A percentile compares a stretch with the other conserved stretches of the same genome.
phyloP scores from a whole-genome alignment of 2,888 invertebrate genomes.

The Nasonia oneida region DNA sequence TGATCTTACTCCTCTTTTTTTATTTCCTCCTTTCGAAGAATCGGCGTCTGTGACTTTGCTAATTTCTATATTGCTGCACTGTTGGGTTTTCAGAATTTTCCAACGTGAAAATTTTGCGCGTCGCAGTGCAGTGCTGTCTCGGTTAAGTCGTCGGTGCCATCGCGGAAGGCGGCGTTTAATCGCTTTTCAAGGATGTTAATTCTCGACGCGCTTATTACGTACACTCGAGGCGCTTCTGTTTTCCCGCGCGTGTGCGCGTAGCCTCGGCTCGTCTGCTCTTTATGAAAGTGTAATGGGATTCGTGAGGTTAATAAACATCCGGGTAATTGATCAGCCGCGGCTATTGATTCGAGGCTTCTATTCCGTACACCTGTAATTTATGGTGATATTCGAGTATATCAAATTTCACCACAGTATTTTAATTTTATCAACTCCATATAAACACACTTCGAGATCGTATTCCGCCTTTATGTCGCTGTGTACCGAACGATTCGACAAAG shows the following conservation, averaged over 20 bases:
- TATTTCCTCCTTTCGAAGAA: no score
- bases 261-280: slow-evolving; percentile 27
- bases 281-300: slow-evolving; percentile 48
- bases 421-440: no score
- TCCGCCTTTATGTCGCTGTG: no score
- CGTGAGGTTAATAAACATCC: slow-evolving; percentile 53
- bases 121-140: slow-evolving; percentile 41
- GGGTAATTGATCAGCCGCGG: slow-evolving; percentile 50
- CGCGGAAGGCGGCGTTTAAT: slow-evolving; percentile 58
- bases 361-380: neutral
- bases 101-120: no score
- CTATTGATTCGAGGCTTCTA: neutral
- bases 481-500: no score
- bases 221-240: slow-evolving; percentile 35
- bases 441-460: no score
- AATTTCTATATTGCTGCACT: no score
- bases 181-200: slow-evolving; percentile 61
- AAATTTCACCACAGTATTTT: no score
- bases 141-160: slow-evolving; percentile 51
- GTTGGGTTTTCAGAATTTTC: no score
- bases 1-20: neutral
- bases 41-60: no score
- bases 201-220: slow-evolving; percentile 4
- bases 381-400: neutral
- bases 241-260: slow-evolving; percentile 4